Evolutionary conservation across 2,888 invertebrate species (phyloP).

Genomic region (Parasteatoda lunata): DNA sequence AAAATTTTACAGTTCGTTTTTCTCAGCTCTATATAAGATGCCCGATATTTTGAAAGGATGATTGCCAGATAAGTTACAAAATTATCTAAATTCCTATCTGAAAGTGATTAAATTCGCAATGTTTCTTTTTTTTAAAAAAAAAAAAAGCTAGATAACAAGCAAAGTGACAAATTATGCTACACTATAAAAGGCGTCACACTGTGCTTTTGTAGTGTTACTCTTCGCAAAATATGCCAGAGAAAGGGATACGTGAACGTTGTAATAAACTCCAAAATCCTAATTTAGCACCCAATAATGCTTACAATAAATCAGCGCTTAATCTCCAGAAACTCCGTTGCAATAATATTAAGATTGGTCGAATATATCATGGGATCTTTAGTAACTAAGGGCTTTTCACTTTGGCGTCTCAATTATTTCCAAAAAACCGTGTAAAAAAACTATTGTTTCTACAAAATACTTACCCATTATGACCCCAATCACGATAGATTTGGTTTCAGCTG

Average conservation of each 20-base stretch:
- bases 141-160: neutral
- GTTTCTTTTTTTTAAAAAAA: too few relatives aligned
- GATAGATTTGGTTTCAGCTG: neutral
- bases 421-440: neutral
- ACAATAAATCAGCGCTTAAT: conserved; percentile 24
- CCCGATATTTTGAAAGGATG: too few relatives aligned
- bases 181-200: neutral
- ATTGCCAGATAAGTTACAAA: too few relatives aligned
- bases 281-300: conserved; percentile 26
- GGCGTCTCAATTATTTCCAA: neutral
- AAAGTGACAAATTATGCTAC: neutral
- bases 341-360: neutral
- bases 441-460: neutral
- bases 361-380: neutral
- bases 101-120: too few relatives aligned
- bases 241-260: conserved; percentile 12
- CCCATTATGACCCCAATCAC: neutral
- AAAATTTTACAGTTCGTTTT: too few relatives aligned
- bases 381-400: neutral
- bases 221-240: neutral
- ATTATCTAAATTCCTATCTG: too few relatives aligned
- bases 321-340: neutral
- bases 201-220: neutral
- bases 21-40: too few relatives aligned
- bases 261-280: conserved; percentile 31